Evolutionary conservation across 2,797 vertebrate genomes (phyloP).

Genomic region (Spinibarbus caldwelli): DNA sequence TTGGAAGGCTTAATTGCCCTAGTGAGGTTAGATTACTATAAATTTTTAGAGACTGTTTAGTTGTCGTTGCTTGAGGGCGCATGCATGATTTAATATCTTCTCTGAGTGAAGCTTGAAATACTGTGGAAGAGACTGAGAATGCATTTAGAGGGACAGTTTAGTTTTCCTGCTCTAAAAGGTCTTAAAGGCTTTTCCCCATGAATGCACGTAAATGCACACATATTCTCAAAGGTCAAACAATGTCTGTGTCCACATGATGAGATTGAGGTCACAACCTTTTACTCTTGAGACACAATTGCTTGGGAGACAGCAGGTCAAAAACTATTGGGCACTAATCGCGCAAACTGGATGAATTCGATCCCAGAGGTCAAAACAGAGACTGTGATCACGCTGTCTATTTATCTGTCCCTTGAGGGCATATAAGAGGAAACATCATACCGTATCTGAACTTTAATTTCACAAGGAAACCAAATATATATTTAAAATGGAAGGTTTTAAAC

Average conservation of each 20-base stretch:
- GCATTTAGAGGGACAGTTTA: neutral
- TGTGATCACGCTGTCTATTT: constrained; percentile 13
- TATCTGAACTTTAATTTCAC: constrained; percentile 20
- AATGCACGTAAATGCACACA: constrained; percentile 39
- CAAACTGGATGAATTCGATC: constrained; percentile 20
- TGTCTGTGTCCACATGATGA: constrained; percentile 49
- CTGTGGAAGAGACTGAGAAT: neutral
- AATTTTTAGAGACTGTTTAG: neutral
- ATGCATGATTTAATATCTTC: neutral
- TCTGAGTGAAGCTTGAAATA: constrained; percentile 6
- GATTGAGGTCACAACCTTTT: constrained; percentile 50
- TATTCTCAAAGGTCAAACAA: constrained; percentile 52
- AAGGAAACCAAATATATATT: too few species aligned
- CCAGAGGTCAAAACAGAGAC: constrained; percentile 9
- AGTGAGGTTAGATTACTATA: neutral
- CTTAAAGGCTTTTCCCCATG: constrained; percentile 18
- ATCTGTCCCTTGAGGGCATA: neutral
- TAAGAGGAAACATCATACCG: neutral
- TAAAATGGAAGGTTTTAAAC: too few species aligned
- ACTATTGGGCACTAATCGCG: constrained; percentile 15
- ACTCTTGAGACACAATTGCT: constrained; percentile 38
- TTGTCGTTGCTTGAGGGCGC: neutral
- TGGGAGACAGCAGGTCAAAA: constrained; percentile 38
- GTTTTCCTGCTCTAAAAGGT: constrained; percentile 1
- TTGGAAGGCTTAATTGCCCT: neutral